phyloP scores from a whole-genome alignment of 2,888 invertebrate genomes.

The Andrena camellia region DNA sequence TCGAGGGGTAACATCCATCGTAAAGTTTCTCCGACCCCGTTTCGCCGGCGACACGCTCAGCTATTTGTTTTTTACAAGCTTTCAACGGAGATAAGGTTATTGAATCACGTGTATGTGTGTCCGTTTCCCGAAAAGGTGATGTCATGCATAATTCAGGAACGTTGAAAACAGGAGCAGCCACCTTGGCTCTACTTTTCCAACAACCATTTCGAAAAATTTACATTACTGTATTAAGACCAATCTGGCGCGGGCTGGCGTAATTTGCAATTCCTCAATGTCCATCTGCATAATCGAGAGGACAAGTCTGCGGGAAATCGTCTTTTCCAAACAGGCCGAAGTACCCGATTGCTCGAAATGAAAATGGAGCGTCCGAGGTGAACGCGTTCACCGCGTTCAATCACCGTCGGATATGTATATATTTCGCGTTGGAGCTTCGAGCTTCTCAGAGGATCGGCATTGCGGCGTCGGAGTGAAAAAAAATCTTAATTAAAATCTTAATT shows the following conservation, averaged over 20 bases:
- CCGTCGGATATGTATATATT: background rate
- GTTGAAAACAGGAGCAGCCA: conserved; percentile 35
- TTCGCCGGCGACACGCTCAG: background rate
- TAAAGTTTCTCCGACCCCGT: background rate
- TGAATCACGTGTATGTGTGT: conserved; percentile 8
- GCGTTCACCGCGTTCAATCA: background rate
- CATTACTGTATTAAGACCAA: conserved; percentile 26
- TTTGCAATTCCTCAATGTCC: conserved; percentile 10
- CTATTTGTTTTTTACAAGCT: conserved; percentile 5
- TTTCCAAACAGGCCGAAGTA: background rate
- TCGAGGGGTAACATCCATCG: background rate
- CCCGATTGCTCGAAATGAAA: background rate
- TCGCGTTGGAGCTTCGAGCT: background rate
- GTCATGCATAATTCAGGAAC: conserved; percentile 67
- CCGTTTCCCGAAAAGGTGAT: conserved; percentile 6
- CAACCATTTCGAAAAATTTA: conserved; percentile 48
- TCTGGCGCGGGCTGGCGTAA: background rate
- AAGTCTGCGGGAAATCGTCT: background rate
- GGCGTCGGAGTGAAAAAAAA: conserved; percentile 27
- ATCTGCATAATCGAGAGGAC: conserved; percentile 14
- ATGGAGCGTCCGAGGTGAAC: background rate
- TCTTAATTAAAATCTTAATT: conserved; percentile 70
- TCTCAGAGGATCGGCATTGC: background rate
- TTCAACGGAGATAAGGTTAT: conserved; percentile 20
- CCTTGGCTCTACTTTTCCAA: background rate